phyloP scores from a whole-genome alignment of 2,888 invertebrate genomes.

The Platynereis dumerilii region DNA sequence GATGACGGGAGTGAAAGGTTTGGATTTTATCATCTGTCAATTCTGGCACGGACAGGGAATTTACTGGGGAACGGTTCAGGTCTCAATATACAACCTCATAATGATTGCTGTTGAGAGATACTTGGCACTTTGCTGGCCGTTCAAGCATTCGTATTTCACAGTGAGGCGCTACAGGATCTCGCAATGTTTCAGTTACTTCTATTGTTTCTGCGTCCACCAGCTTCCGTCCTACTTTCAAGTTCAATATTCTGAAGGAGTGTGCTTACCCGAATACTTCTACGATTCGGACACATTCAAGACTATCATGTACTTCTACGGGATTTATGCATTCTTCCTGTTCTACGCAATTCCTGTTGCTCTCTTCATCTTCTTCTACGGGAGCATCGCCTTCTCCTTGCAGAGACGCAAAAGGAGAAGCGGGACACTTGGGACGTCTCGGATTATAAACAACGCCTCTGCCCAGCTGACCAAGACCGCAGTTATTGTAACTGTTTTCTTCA shows the following conservation, averaged over 20 bases:
- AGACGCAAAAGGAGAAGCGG: neutral
- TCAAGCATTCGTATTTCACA: neutral
- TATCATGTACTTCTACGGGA: neutral
- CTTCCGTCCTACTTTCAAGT: neutral
- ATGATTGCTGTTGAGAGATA: conserved; percentile 2
- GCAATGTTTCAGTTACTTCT: too few species aligned
- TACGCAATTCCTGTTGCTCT: neutral
- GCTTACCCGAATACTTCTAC: neutral
- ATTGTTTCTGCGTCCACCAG: too few species aligned
- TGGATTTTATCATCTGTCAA: conserved; percentile 4
- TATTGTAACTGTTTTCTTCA: conserved; percentile 8
- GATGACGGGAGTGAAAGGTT: neutral
- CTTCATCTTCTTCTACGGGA: neutral
- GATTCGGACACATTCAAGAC: neutral
- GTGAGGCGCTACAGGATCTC: too few species aligned
- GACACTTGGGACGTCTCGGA: neutral
- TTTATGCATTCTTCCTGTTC: neutral
- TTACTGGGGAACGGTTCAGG: neutral
- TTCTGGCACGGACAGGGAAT: neutral
- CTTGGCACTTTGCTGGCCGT: neutral
- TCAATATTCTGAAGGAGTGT: conserved; percentile 1
- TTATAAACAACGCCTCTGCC: neutral
- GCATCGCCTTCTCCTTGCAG: neutral
- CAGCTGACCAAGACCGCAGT: conserved; percentile 1
- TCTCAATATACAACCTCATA: conserved; percentile 1